Evolutionary conservation across 1,140 invertebrate species (phyloP).

Genomic region (Aphis craccivora): DNA sequence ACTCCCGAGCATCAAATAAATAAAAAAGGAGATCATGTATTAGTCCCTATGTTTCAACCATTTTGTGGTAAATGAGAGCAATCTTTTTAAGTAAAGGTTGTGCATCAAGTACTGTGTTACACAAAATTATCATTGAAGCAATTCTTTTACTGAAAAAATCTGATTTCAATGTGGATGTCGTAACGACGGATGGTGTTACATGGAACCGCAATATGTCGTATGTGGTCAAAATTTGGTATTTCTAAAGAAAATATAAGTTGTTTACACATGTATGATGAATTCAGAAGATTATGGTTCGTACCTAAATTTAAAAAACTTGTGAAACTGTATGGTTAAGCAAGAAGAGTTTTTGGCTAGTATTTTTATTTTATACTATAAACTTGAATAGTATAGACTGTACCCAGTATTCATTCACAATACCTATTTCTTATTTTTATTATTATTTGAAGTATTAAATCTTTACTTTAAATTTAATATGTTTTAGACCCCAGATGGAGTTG

Average conservation of each 20-base stretch:
- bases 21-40: constrained; percentile 61
- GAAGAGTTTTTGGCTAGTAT: neutral
- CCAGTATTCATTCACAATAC: no score
- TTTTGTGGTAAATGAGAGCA: constrained; percentile 61
- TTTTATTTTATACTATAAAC: neutral
- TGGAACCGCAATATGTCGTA: constrained; percentile 60
- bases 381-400: no score
- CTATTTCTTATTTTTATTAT: no score
- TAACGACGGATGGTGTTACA: constrained; percentile 60
- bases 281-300: neutral
- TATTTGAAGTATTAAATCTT: no score
- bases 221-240: constrained; percentile 61
- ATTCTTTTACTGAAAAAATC: constrained; percentile 59
- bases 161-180: constrained; percentile 59
- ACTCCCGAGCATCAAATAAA: constrained; percentile 60
- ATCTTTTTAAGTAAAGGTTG: constrained; percentile 56
- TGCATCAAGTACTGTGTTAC: constrained; percentile 60
- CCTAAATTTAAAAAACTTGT: neutral
- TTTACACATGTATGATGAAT: neutral
- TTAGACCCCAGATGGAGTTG: neutral
- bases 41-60: constrained; percentile 62
- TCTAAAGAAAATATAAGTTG: neutral
- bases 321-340: neutral
- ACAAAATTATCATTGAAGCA: constrained; percentile 61
- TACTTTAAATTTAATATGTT: neutral